Evolutionary conservation across 2,797 vertebrate genomes (phyloP), one percentile per base, ranked within the genome.

Genomic region (Alca torda): DNA sequence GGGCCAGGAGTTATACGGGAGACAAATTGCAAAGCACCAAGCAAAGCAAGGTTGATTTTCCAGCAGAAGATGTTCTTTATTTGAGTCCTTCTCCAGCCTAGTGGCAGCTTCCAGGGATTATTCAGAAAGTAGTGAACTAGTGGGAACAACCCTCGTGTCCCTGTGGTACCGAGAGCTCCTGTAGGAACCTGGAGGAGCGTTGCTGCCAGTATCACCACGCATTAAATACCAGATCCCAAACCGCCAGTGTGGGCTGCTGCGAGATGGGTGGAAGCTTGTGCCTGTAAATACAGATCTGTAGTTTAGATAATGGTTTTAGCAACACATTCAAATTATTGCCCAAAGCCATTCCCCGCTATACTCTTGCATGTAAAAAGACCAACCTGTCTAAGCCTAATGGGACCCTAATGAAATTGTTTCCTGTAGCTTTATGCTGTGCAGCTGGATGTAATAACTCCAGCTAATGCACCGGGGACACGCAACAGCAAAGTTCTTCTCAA

Each of bases 321-420:
- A 87, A 53, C 35, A 43, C 51, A 26, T 73, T 94, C 72, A 50
- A 45, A 79, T 93, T 75, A 57, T 63, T 54, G 48, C 89, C 75
- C 83, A 68, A 76, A 93, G 80, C 77, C 87, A 50, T 90, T 92
- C 65, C 64, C 61, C 11, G 0, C 64, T 92, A 20, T 87, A 51
- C 60, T 50, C 57, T 45, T 74, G 69, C 59, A 24, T 53, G 63
- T 76, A 61, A 84, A 92, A 94, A 90, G 65, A 57, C 84, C 73
- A 89, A 75, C 46, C 51, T 68, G 24, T 37, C 61, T 68, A 90
- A 93, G 63, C 59, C 83, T 91, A 92, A 92, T 46, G 39, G 86
- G 69, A 74, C 56, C 48, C 63, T 79, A 77, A 95, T 81, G 73
- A 86, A 93, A 93, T 92, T 90, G 57, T 53, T 84, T 94, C 70